A percentile compares a stretch with the other conserved stretches of the same genome.
These are phyloP conservation scores for Catharus bicknelli DNA, from an alignment of 2,113 vertebrate species.

Conservation along the genomic window DNA sequence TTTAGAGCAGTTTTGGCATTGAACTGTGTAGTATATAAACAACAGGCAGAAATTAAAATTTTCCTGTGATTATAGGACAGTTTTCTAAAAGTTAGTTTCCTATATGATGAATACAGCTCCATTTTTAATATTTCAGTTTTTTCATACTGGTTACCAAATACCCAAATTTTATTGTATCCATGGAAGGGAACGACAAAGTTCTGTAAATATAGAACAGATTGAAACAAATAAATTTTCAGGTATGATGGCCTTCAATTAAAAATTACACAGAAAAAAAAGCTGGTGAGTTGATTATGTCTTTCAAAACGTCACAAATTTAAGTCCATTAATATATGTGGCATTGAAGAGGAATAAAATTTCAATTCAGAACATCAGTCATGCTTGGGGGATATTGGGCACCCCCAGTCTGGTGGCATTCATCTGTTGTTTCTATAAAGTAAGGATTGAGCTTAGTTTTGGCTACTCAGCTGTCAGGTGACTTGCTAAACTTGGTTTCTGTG, in stretches of 20 bases:
- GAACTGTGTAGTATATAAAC: neutral
- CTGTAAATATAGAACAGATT: neutral
- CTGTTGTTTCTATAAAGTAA: neutral
- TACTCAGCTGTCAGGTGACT: neutral
- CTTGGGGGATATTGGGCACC: accelerated
- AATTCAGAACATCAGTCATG: neutral
- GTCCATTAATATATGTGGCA: neutral
- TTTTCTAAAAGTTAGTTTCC: neutral
- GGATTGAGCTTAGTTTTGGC: neutral
- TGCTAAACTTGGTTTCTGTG: neutral
- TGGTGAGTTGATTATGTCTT: neutral
- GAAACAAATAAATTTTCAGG: neutral
- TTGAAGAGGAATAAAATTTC: neutral
- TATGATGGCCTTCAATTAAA: neutral
- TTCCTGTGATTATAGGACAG: neutral
- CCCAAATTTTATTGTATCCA: neutral
- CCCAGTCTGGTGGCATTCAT: accelerated
- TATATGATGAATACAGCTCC: neutral
- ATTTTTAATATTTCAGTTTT: neutral
- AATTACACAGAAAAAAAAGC: neutral
- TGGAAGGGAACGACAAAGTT: neutral
- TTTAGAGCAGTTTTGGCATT: neutral
- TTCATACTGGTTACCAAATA: neutral
- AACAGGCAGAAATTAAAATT: neutral
- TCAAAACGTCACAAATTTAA: neutral